Conservation (phyloP, 2,797 vertebrate species). For the Masticophis lateralis region DNA sequence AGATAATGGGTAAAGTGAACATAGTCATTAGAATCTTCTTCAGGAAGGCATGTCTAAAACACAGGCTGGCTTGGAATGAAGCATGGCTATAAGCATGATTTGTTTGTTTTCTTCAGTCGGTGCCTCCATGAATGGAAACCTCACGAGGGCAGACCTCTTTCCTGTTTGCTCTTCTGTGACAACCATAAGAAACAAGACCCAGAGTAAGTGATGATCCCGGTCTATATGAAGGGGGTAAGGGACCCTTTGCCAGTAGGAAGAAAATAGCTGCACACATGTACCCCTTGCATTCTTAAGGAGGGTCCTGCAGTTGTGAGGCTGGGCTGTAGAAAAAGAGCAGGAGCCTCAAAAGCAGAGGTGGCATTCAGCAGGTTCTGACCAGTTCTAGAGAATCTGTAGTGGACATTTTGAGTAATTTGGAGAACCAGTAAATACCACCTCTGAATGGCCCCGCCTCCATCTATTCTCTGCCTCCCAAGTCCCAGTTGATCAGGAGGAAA, state of each 20-base stretch:
- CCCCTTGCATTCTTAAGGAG: background rate
- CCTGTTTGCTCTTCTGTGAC: constrained; percentile 97
- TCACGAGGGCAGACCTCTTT: constrained; percentile 89
- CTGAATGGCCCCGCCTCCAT: no score
- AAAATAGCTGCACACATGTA: background rate
- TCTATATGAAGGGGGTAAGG: background rate
- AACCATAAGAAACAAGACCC: constrained; percentile 99
- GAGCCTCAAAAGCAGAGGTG: no score
- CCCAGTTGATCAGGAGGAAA: no score
- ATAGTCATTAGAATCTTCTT: background rate
- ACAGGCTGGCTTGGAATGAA: background rate
- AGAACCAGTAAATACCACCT: no score
- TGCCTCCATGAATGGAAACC: constrained; percentile 98
- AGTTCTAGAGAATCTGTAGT: no score
- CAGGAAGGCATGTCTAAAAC: background rate
- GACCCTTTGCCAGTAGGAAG: background rate
- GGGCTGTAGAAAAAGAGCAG: background rate
- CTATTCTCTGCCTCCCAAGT: no score
- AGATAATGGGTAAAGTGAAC: background rate
- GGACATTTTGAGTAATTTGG: no score
- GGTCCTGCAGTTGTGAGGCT: background rate
- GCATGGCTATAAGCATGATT: background rate
- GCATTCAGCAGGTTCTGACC: no score
- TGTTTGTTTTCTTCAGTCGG: constrained; percentile 64
- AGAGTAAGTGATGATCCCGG: constrained; percentile 79